These are phyloP conservation scores for Rhyzopertha dominica DNA, from an alignment of 1,140 invertebrate genomes.

Conservation along the genomic window DNA sequence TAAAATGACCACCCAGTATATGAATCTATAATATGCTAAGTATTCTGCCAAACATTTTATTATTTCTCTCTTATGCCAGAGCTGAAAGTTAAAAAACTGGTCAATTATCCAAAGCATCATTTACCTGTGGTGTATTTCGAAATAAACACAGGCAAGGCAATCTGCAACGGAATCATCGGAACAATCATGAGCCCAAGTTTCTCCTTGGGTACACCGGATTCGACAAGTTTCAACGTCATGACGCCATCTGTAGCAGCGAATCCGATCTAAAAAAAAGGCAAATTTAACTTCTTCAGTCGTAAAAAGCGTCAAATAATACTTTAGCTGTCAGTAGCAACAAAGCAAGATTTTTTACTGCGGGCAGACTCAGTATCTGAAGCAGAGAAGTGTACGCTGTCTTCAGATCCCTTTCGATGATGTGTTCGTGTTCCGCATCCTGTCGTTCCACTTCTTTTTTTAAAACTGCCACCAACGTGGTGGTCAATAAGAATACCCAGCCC, in stretches of 20 bases:
- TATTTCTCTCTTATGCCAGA: too few relatives aligned
- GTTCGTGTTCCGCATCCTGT: slow-evolving; percentile 43
- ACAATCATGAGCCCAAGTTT: slow-evolving; percentile 87
- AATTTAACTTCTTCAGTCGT: slow-evolving; percentile 7
- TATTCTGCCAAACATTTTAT: too few relatives aligned
- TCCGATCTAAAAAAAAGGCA: slow-evolving; percentile 65
- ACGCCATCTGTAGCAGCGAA: slow-evolving; percentile 96
- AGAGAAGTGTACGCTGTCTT: slow-evolving; percentile 78
- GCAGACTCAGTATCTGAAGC: slow-evolving; percentile 77
- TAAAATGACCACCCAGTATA: too few relatives aligned
- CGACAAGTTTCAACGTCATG: slow-evolving; percentile 90
- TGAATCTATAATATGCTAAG: too few relatives aligned
- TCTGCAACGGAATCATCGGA: slow-evolving; percentile 91
- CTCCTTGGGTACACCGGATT: slow-evolving; percentile 93
- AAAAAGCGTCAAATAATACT: slow-evolving; percentile 50
- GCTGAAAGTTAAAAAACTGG: too few relatives aligned
- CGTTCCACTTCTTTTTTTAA: slow-evolving; percentile 77
- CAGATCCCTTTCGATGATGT: slow-evolving; percentile 47
- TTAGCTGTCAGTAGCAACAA: slow-evolving; percentile 86
- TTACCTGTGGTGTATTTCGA: slow-evolving; percentile 46
- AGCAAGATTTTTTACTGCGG: slow-evolving; percentile 71
- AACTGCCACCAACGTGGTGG: slow-evolving; percentile 84
- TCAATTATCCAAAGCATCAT: too few relatives aligned
- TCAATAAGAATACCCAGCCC: slow-evolving; percentile 86
- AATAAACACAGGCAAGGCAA: slow-evolving; percentile 85